phyloP scores from a whole-genome alignment of 2,113 vertebrate genomes.

The Eira barbara region DNA sequence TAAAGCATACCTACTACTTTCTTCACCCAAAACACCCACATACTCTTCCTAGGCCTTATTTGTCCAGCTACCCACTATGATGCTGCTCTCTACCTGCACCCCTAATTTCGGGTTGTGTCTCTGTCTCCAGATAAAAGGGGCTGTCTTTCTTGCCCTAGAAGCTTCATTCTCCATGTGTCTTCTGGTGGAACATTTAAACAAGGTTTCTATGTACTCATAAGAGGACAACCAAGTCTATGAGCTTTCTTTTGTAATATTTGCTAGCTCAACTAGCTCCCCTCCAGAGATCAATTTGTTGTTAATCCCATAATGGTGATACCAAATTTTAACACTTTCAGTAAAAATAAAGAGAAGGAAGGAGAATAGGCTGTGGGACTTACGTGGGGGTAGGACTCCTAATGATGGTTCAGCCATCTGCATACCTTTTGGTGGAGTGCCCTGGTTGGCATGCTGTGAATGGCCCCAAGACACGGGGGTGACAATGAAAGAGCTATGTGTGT shows the following conservation, averaged over 20 bases:
- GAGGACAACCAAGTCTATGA: background rate
- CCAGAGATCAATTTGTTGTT: background rate
- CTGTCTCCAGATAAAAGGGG: background rate
- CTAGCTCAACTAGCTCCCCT: background rate
- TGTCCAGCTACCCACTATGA: no score
- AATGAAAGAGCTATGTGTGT: background rate
- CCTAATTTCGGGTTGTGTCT: background rate
- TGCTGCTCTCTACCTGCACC: no score
- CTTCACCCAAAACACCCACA: background rate
- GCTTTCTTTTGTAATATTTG: background rate
- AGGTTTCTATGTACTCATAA: background rate
- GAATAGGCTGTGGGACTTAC: background rate
- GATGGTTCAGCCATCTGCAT: accelerated
- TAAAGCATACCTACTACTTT: background rate
- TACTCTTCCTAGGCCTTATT: background rate
- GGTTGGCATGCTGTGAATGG: background rate
- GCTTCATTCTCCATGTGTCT: accelerated
- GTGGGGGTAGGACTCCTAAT: background rate
- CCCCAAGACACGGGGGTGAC: background rate
- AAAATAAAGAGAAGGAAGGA: background rate
- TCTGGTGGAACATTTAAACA: background rate
- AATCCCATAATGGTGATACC: background rate
- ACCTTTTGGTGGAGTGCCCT: background rate
- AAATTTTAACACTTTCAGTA: background rate
- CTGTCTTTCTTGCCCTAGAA: background rate